These are phyloP conservation scores for Cyaniris semiargus DNA, from an alignment of 2,888 invertebrate species.

Conservation along the genomic window DNA sequence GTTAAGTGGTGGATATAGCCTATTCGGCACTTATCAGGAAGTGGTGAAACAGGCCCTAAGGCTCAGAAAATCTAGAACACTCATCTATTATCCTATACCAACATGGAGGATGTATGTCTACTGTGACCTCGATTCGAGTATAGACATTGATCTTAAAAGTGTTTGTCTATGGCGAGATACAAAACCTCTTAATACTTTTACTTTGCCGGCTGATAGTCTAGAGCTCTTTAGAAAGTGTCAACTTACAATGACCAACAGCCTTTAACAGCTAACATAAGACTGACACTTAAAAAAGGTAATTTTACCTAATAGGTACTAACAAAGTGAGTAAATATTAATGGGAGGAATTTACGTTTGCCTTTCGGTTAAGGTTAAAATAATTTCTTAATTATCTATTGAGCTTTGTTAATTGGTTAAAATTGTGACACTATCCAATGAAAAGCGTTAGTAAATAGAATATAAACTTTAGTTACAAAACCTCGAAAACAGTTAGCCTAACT, in stretches of 20 bases:
- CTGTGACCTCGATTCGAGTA: slow-evolving; percentile 10
- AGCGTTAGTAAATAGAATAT: too few relatives aligned
- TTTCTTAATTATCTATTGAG: too few relatives aligned
- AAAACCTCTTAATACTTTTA: slow-evolving; percentile 12
- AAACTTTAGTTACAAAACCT: too few relatives aligned
- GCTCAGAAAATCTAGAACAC: slow-evolving; percentile 5
- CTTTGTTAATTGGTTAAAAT: too few relatives aligned
- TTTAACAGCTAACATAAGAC: neutral
- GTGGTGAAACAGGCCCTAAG: too few relatives aligned
- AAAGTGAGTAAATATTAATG: too few relatives aligned
- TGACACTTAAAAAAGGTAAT: neutral
- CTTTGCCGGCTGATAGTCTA: neutral
- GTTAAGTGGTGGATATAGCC: too few relatives aligned
- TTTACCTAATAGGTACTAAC: too few relatives aligned
- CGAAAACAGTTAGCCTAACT: neutral
- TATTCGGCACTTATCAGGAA: too few relatives aligned
- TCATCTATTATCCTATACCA: slow-evolving; percentile 26
- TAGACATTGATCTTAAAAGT: slow-evolving; percentile 22
- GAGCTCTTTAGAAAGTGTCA: slow-evolving; percentile 5
- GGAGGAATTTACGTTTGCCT: too few relatives aligned
- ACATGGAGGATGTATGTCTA: slow-evolving; percentile 17
- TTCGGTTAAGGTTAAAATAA: too few relatives aligned
- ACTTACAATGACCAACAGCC: slow-evolving; percentile 4
- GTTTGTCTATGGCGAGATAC: slow-evolving; percentile 26
- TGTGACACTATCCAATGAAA: too few relatives aligned